A percentile compares a stretch with the other conserved stretches of the same genome.
These are phyloP conservation scores for Rynchops niger DNA, from an alignment of 2,113 vertebrate species.

Conservation along the genomic window DNA sequence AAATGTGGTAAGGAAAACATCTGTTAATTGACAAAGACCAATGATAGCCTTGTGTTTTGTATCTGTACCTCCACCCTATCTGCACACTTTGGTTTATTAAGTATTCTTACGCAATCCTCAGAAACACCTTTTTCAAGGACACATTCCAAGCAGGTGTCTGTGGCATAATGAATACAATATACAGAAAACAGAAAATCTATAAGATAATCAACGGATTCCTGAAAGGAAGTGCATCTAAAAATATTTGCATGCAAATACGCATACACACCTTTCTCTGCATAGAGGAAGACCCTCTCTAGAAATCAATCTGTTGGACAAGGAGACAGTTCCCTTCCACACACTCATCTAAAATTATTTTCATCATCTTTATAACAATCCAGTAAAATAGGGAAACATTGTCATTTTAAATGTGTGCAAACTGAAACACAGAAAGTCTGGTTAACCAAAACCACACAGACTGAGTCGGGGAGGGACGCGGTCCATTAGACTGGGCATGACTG, in stretches of 20 bases:
- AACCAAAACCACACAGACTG: background rate
- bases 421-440: background rate
- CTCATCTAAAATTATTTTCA: background rate
- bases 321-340: accelerated
- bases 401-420: background rate
- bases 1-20: background rate
- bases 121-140: background rate
- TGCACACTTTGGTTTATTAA: background rate
- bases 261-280: background rate
- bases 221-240: background rate
- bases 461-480: background rate
- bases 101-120: background rate
- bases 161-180: background rate
- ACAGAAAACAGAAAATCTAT: background rate
- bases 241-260: background rate
- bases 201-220: background rate
- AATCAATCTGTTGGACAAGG: background rate
- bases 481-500: background rate
- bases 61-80: background rate
- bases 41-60: background rate
- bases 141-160: background rate
- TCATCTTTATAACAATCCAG: background rate
- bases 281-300: background rate
- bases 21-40: background rate
- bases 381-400: background rate